Evolutionary conservation across 37 sponge, comb jelly and placozoan genomes (phyloP).

Genomic region (Chondrilla cf. caribensis): DNA sequence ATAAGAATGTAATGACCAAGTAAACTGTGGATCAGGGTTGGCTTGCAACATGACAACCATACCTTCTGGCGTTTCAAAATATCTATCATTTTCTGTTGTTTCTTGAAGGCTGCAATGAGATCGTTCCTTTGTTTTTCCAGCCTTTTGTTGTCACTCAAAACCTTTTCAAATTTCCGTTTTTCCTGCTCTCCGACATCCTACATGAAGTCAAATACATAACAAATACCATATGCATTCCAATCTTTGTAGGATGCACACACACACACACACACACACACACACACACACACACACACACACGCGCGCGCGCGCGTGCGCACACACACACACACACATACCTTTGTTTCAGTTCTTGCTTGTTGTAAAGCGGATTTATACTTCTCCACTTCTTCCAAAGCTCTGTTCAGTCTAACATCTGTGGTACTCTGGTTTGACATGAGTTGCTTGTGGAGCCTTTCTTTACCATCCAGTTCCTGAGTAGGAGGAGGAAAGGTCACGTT

Average conservation of each 20-base stretch:
- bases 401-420: constrained; percentile 89
- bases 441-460: constrained; percentile 72
- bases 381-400: constrained; percentile 94
- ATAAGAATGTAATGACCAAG: too few species aligned
- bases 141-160: constrained; percentile 69
- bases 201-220: not conserved
- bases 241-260: not conserved
- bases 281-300: not conserved
- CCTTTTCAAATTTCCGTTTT: constrained; percentile 52
- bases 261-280: constrained; percentile 1
- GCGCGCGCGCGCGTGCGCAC: not conserved
- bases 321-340: constrained; percentile 38
- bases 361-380: constrained; percentile 74
- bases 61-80: constrained; percentile 95
- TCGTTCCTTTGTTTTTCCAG: constrained; percentile 91
- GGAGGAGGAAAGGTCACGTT: not conserved
- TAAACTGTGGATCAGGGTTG: too few species aligned
- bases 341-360: constrained; percentile 55
- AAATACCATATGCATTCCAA: not conserved
- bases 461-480: constrained; percentile 75
- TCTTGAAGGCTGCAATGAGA: constrained; percentile 92
- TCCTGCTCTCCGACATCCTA: constrained; percentile 68
- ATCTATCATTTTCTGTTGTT: constrained; percentile 96
- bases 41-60: too few species aligned
- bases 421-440: constrained; percentile 61